These are phyloP conservation scores for Clistopyga incitator DNA, from an alignment of 2,888 invertebrate genomes.

Conservation along the genomic window DNA sequence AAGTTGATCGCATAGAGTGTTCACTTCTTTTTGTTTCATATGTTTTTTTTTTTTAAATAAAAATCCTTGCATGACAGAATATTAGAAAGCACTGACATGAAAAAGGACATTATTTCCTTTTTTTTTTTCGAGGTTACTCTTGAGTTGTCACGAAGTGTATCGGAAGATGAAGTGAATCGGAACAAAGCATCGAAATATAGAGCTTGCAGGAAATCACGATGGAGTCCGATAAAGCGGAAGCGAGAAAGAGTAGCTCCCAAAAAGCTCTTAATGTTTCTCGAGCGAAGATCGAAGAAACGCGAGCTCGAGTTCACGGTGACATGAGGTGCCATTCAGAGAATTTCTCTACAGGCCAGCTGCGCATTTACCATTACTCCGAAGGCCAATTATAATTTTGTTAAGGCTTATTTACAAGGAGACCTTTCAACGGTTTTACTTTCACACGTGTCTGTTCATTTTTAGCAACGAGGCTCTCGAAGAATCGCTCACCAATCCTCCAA, in stretches of 20 bases:
- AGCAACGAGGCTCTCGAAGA: conserved; percentile 8
- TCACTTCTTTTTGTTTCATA: background rate
- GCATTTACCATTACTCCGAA: background rate
- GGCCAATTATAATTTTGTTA: background rate
- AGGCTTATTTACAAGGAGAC: background rate
- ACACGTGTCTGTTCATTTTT: conserved; percentile 17
- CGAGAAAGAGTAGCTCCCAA: conserved; percentile 36
- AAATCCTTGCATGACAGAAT: background rate
- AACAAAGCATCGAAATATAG: background rate
- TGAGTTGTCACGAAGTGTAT: background rate
- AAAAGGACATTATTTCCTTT: background rate
- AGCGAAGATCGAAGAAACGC: conserved; percentile 58
- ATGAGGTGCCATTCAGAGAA: conserved; percentile 49
- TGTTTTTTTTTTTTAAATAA: background rate
- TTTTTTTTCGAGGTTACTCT: background rate
- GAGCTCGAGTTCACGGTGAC: conserved; percentile 57
- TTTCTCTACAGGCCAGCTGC: background rate
- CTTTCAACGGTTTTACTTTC: background rate
- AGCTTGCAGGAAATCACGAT: background rate
- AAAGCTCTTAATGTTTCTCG: conserved; percentile 58
- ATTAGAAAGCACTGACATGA: background rate
- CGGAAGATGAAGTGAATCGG: background rate
- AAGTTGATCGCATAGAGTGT: background rate
- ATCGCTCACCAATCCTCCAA: background rate
- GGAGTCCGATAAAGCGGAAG: conserved; percentile 7